A percentile compares a stretch with the other conserved stretches of the same genome.
phyloP scores from a whole-genome alignment of 1,140 invertebrate genomes.

The Phthorimaea operculella region DNA sequence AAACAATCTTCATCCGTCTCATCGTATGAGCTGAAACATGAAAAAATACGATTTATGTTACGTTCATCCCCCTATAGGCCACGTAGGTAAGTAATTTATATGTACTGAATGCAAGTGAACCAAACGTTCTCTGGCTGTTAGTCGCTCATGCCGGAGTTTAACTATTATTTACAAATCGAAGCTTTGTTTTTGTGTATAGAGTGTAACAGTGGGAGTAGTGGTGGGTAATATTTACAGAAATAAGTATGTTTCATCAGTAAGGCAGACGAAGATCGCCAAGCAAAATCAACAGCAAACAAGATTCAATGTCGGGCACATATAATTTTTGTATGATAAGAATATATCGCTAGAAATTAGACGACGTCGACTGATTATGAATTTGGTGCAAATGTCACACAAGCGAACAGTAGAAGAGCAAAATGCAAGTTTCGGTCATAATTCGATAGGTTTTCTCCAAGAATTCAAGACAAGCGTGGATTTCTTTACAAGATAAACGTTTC shows the following conservation, averaged over 20 bases:
- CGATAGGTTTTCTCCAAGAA: background rate
- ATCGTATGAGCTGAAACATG: conserved; percentile 71
- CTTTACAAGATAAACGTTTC: conserved; percentile 14
- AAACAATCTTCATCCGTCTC: conserved; percentile 73
- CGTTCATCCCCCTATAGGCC: background rate
- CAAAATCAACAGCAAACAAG: conserved; percentile 21
- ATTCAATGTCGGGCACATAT: background rate
- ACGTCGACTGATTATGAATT: conserved; percentile 5
- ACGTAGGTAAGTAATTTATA: conserved; percentile 23
- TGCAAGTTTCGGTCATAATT: conserved; percentile 22
- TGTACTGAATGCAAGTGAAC: conserved; percentile 63
- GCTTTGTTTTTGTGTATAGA: conserved; percentile 21
- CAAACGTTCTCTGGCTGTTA: conserved; percentile 48
- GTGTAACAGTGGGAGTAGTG: conserved; percentile 10
- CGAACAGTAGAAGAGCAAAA: conserved; percentile 29
- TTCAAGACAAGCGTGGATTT: conserved; percentile 28
- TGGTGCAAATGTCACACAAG: conserved; percentile 38
- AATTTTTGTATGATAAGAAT: background rate
- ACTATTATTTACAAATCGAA: conserved; percentile 61
- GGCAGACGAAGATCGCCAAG: conserved; percentile 51
- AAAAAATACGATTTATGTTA: background rate
- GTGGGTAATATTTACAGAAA: conserved; percentile 37
- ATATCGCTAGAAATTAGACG: background rate
- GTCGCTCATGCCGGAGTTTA: conserved; percentile 51
- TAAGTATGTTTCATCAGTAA: conserved; percentile 59